Evolutionary conservation across 2,797 vertebrate species (phyloP).

Genomic region (Micropoecilia bifurca): DNA sequence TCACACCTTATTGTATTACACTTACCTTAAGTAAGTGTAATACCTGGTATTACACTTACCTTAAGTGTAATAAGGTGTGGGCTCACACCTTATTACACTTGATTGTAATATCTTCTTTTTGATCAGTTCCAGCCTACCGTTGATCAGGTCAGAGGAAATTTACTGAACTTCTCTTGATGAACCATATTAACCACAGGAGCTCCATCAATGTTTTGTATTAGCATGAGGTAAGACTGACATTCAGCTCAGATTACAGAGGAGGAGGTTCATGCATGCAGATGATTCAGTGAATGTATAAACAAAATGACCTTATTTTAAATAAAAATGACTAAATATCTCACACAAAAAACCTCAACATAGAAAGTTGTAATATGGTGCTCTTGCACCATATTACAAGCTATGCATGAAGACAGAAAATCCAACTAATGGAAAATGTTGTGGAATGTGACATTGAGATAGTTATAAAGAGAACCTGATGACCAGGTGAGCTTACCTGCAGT

Average conservation of each 20-base stretch:
- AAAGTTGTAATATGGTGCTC: background rate
- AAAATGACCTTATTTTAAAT: background rate
- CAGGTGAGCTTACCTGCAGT: conserved; percentile 35
- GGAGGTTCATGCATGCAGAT: background rate
- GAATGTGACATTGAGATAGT: background rate
- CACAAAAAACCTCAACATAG: background rate
- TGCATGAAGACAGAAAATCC: background rate
- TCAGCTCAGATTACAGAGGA: background rate
- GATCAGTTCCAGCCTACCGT: background rate
- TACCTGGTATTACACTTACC: no score
- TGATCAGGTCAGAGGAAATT: background rate
- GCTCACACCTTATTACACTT: background rate
- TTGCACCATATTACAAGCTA: background rate
- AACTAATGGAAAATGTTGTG: background rate
- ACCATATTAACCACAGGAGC: background rate
- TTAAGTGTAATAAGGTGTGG: no score
- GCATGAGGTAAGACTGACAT: background rate
- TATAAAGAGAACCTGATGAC: background rate
- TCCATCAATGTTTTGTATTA: background rate
- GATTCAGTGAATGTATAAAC: background rate
- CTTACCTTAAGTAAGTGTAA: no score
- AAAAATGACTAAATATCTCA: background rate
- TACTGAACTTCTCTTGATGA: background rate
- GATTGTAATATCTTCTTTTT: background rate
- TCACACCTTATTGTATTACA: no score